phyloP scores from a whole-genome alignment of 2,113 vertebrate species.

The Dicerorhinus sumatrensis region DNA sequence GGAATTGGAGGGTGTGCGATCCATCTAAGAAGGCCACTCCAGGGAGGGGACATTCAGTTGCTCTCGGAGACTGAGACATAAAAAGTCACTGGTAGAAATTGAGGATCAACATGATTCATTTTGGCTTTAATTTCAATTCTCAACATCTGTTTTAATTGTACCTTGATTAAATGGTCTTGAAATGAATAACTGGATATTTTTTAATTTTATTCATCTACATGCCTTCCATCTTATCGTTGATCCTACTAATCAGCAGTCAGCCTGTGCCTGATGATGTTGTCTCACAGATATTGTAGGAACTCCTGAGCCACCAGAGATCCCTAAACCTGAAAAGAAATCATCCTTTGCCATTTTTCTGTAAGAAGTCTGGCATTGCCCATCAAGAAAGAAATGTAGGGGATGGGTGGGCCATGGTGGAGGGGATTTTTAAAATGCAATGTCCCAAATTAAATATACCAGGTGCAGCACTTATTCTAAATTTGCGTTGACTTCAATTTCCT shows the following conservation, averaged over 20 bases:
- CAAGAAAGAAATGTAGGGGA: not conserved
- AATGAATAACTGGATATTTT: slow-evolving; percentile 29
- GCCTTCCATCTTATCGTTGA: not conserved
- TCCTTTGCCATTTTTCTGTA: not conserved
- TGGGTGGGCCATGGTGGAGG: not conserved
- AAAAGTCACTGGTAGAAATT: not conserved
- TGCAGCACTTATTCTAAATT: not conserved
- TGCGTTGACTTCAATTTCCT: not conserved
- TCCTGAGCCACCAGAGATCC: not conserved
- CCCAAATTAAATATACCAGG: not conserved
- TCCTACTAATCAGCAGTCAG: not conserved
- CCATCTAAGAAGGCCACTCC: not conserved
- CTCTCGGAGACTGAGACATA: not conserved
- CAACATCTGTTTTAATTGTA: slow-evolving; percentile 22
- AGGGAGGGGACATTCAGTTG: not conserved
- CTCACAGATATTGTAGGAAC: not conserved
- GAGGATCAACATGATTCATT: not conserved
- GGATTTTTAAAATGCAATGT: not conserved
- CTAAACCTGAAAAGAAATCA: not conserved
- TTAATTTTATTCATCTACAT: not conserved
- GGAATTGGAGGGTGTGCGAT: not conserved
- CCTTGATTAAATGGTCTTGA: slow-evolving; percentile 20
- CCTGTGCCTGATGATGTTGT: not conserved
- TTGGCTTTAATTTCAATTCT: not conserved
- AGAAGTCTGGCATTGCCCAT: not conserved